Base-by-base conservation (phyloP, 1,140 invertebrate species). In the Orius insidiosus region DNA sequence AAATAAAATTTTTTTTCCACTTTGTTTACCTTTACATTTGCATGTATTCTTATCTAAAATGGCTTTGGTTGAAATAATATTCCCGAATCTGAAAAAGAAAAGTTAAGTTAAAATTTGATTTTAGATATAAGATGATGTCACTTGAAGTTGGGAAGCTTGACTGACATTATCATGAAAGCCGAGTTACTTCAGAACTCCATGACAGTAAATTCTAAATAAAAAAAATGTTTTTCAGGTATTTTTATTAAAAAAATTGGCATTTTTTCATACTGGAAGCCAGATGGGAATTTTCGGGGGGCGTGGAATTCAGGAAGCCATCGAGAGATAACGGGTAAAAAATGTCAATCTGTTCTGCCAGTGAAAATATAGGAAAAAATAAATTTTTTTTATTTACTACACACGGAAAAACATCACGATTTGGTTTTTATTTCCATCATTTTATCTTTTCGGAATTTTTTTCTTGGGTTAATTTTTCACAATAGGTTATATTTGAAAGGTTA, bases 41-140 rank as follows among this genome's bases (percentile, higher is more conserved):
- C 94, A 94, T 59, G 90, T 97, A 67, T 85, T 87, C 74, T 97
- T 96, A 72, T 98, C 94, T 70, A 98, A 75, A 68, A 98, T 97
- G 63, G 94, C 93, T 78, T 98, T 98, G 57, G 93, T 98, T 62
- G 94, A 98, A 61, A 92, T 94, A 60, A 98, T 98, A 64, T 77
- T 89, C 68, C 93, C 92, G 71, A 83, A 95, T 69, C 89, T 94
- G 74, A 60, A 83, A n/a, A 82, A 63, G 55, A 59, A 65, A 62
- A 61, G 53, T 57, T 52, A 56, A 53, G 52, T 11, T 15, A 40
- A 40, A 36, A 15, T 36, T 36, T 3, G 9, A n/a, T 15, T 46
- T 54, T 33, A 3, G 35, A 36, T 36, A 15, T 4, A 10, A 36
- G 35, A n/a, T 4, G 14, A 9, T 15, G 35, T n/a, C 35, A 15